Percentiles rank a stretch among this genome's conserved stretches.
phyloP scores from a whole-genome alignment of 2,888 invertebrate genomes.

The Tetragonisca angustula region DNA sequence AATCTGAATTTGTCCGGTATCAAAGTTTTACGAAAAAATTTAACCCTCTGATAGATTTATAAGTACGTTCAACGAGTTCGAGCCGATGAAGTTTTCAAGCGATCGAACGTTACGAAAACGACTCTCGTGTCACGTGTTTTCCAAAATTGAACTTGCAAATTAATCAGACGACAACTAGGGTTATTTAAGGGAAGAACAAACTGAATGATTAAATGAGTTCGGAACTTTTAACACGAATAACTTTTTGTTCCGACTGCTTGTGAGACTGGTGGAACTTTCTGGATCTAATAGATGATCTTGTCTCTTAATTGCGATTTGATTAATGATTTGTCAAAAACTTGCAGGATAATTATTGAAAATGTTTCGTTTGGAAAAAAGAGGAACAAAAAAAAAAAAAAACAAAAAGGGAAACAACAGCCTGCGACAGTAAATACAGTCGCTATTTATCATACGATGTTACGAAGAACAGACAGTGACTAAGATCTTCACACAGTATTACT shows the following conservation, averaged over 20 bases:
- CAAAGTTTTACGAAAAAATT: neutral
- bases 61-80: too few species aligned
- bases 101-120: neutral
- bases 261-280: neutral
- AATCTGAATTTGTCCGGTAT: neutral
- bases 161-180: neutral
- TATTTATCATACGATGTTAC: neutral
- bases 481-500: neutral
- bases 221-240: neutral
- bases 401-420: neutral
- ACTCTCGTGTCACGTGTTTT: neutral
- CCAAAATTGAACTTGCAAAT: neutral
- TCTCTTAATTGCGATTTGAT: slow-evolving; percentile 6
- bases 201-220: neutral
- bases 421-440: neutral
- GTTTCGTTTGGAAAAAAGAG: neutral
- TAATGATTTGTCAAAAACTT: neutral
- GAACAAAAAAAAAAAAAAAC: neutral
- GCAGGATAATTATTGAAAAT: neutral
- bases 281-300: neutral
- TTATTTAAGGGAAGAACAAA: neutral
- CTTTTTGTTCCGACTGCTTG: neutral
- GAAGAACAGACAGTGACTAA: neutral
- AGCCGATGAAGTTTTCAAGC: neutral
- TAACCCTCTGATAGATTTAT: neutral